Evolutionary conservation across 2,113 vertebrate species (phyloP), one percentile per base, ranked within the genome.

Genomic region (Chloroceryle aenea): DNA sequence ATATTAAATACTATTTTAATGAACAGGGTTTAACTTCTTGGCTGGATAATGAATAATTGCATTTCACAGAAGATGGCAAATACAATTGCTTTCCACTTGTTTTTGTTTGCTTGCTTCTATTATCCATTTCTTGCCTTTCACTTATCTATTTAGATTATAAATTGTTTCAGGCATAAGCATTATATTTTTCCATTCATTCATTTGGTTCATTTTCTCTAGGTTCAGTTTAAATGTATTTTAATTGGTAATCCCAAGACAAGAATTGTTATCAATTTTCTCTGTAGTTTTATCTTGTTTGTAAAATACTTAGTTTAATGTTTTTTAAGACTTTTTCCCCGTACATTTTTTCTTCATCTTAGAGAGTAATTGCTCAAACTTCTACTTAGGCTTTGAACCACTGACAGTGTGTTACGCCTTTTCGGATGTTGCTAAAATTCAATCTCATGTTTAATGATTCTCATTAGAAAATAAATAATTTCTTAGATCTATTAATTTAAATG

Each of bases 341-440:
- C 1, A 10, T 68, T 80, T 90, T 73, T 81, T 36, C 50, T 79
- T 58, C 27, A 32, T 5, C 20, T 77, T 66, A 48, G 36, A 90
- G 30, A 61, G 29, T n/a, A 81, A 84, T 50, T 58, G n/a, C 34
- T 93, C 59, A 38, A 73, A 53, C 42, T 80, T 45, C 38, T 94
- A 38, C 55, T 77, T 34, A 55, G 53, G 34, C n/a, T 94, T 91
- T 89, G 79, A 85, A 83, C 21, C 4, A 78, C 8, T 67, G 50
- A 62, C 64, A 84, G 30, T 14, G 59, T 94, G 59, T 72, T 53
- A 64, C 0, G 7, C 62, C 19, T 92, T 87, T 85, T 92, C 64
- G 85, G 74, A 82, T 89, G 69, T 40, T 91, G n/a, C 63, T 80
- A 83, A 93, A 91, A 95, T 80, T 93, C 73, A 86, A 16, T 75